Conservation (phyloP, 2,888 invertebrate genomes). For the Himalopsyche japonica region DNA sequence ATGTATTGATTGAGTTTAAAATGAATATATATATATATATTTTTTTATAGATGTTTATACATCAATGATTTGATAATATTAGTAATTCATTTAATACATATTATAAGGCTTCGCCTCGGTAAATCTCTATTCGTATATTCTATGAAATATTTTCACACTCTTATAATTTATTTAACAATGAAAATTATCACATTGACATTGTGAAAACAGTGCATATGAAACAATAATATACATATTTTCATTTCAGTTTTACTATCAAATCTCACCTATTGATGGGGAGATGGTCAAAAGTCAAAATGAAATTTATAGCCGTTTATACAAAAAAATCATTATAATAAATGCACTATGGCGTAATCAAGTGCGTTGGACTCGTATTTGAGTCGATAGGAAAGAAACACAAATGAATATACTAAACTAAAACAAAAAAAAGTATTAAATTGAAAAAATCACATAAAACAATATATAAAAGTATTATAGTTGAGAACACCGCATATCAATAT, state of each 20-base stretch:
- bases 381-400: no score
- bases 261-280: neutral
- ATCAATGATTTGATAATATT: neutral
- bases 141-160: neutral
- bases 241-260: neutral
- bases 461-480: no score
- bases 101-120: neutral
- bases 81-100: no score
- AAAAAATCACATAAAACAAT: no score
- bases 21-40: neutral
- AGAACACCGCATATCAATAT: no score
- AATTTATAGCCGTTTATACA: neutral
- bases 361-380: neutral
- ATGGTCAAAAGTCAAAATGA: neutral
- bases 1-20: neutral
- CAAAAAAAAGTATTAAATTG: no score
- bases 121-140: neutral
- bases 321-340: neutral
- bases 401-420: no score
- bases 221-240: conserved; percentile 3
- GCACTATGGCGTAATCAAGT: neutral
- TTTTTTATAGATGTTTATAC: no score
- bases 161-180: neutral
- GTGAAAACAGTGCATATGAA: neutral
- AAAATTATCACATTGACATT: neutral